phyloP scores from a whole-genome alignment of 2,797 vertebrate genomes.

The Orientallactaga sibirica region DNA sequence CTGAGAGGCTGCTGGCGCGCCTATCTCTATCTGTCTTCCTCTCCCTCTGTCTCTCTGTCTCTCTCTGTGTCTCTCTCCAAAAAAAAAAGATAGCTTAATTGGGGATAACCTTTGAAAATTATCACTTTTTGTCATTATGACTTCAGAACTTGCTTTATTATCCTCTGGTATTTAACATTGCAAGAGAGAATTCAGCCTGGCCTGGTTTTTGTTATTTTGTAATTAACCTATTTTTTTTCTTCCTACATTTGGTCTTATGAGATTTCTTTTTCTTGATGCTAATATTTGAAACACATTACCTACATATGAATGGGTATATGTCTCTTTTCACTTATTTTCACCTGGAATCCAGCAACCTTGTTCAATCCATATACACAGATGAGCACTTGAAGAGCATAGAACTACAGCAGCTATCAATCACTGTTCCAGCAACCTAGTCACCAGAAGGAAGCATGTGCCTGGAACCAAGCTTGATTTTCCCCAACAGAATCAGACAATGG shows the following conservation, averaged over 20 bases:
- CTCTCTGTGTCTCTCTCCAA: no score
- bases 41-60: no score
- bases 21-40: no score
- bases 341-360: not conserved
- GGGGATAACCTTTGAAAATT: conserved; percentile 40
- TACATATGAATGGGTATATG: not conserved
- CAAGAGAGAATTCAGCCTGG: not conserved
- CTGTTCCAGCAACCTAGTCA: not conserved
- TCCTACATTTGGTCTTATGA: not conserved
- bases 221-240: conserved; percentile 8
- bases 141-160: not conserved
- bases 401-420: not conserved
- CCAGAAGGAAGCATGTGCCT: not conserved
- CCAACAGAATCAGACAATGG: not conserved
- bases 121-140: conserved; percentile 1
- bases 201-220: conserved; percentile 29
- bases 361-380: not conserved
- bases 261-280: not conserved
- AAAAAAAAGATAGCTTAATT: not conserved
- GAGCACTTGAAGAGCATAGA: not conserved
- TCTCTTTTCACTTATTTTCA: conserved; percentile 17
- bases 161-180: not conserved
- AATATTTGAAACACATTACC: conserved; percentile 3
- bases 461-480: not conserved
- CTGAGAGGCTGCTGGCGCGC: no score